These are phyloP conservation scores for Propithecus deckenii DNA, from an alignment of 2,797 vertebrate genomes.

Conservation along the genomic window DNA sequence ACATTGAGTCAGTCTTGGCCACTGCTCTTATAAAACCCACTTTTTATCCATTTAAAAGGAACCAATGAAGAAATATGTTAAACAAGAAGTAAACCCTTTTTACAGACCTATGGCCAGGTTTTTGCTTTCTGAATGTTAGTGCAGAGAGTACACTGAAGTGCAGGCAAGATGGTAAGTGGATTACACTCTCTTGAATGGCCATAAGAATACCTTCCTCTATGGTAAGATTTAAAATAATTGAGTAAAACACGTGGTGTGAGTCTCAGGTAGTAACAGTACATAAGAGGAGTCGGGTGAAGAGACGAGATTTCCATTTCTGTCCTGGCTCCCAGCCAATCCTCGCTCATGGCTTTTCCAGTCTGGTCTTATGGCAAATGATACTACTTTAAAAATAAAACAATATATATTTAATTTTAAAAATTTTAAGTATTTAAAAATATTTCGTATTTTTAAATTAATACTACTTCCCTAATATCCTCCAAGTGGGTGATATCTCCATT, in stretches of 20 bases:
- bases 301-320: neutral
- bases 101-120: neutral
- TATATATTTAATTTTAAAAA: neutral
- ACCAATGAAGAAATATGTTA: neutral
- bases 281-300: neutral
- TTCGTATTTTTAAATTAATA: neutral
- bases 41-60: neutral
- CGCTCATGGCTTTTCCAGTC: neutral
- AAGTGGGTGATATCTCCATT: neutral
- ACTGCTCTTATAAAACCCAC: neutral
- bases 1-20: neutral
- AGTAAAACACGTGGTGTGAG: neutral
- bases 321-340: neutral
- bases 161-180: neutral
- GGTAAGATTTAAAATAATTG: slow-evolving; percentile 20
- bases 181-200: neutral
- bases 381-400: neutral
- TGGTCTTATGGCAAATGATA: neutral
- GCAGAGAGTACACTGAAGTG: neutral
- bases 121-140: neutral
- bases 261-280: neutral
- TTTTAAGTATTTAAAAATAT: neutral
- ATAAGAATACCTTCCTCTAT: neutral
- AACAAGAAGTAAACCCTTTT: neutral
- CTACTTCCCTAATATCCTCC: neutral